Conservation (phyloP, 2,888 invertebrate genomes). For the Rhorus exstirpatorius region DNA sequence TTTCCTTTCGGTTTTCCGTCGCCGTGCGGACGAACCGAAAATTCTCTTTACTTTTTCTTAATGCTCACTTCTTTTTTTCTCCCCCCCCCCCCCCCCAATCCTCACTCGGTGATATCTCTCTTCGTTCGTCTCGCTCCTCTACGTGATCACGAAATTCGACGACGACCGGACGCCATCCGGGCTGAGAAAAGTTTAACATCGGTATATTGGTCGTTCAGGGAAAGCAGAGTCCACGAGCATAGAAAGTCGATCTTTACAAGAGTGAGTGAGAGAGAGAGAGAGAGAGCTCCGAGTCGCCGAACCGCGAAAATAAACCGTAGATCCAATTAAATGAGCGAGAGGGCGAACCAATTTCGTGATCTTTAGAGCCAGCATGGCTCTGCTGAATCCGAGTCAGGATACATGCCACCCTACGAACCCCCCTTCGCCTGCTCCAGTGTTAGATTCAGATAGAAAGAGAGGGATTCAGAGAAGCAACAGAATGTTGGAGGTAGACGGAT, state of each 20-base stretch:
- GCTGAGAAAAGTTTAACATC: constrained; percentile 55
- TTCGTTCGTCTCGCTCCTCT: background rate
- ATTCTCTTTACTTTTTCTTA: constrained; percentile 49
- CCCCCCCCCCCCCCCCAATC: background rate
- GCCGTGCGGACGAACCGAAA: constrained; percentile 51
- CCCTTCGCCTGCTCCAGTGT: background rate
- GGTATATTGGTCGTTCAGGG: constrained; percentile 49
- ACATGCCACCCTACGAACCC: background rate
- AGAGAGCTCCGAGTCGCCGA: constrained; percentile 23
- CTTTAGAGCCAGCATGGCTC: constrained; percentile 22
- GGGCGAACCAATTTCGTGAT: constrained; percentile 61
- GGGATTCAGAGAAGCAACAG: background rate
- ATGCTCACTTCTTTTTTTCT: constrained; percentile 26
- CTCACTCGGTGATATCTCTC: constrained; percentile 16
- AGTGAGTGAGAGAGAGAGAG: background rate
- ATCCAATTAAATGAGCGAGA: constrained; percentile 66
- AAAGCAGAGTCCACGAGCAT: constrained; percentile 21
- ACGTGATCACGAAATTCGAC: constrained; percentile 22
- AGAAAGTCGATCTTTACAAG: constrained; percentile 49
- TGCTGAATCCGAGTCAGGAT: constrained; percentile 47
- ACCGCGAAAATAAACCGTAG: constrained; percentile 64
- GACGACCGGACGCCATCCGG: constrained; percentile 41
- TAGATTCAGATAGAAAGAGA: background rate
- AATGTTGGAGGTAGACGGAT: background rate
- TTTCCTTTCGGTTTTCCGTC: constrained; percentile 48